Percentiles rank a stretch among this genome's conserved stretches.
phyloP scores from a whole-genome alignment of 2,797 vertebrate genomes.

The Choloepus didactylus region DNA sequence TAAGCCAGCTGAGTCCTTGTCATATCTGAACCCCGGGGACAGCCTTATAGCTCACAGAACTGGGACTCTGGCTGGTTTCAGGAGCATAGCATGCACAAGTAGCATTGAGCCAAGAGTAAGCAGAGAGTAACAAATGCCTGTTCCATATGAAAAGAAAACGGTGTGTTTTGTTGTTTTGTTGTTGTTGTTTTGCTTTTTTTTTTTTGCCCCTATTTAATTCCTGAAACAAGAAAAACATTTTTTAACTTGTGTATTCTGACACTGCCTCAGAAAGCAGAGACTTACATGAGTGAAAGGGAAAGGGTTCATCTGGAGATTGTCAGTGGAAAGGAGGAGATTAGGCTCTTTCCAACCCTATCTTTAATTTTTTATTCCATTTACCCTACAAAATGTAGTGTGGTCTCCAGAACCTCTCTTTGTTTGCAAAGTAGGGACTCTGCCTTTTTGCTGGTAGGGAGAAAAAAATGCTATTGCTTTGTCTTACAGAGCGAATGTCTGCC shows the following conservation, averaged over 20 bases:
- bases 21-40: constrained; percentile 46
- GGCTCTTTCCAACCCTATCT: constrained; percentile 48
- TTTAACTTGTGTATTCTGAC: constrained; percentile 62
- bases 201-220: constrained; percentile 55
- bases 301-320: constrained; percentile 40
- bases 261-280: constrained; percentile 77
- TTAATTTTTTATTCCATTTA: constrained; percentile 55
- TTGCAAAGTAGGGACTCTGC: constrained; percentile 75
- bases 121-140: constrained; percentile 50
- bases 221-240: constrained; percentile 55
- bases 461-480: constrained; percentile 69
- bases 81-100: constrained; percentile 22
- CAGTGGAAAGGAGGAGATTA: constrained; percentile 53
- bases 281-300: neutral
- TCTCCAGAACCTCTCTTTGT: constrained; percentile 71
- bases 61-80: constrained; percentile 37
- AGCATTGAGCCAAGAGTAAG: constrained; percentile 65
- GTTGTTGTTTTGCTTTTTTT: too few relatives aligned
- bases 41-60: constrained; percentile 37
- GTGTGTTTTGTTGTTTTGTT: neutral
- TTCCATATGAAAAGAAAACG: constrained; percentile 33
- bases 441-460: constrained; percentile 74
- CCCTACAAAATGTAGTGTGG: constrained; percentile 49
- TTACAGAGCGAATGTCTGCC: constrained; percentile 83
- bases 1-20: constrained; percentile 76